Conservation (phyloP, 2,797 vertebrate species). For the Fringilla coelebs region DNA sequence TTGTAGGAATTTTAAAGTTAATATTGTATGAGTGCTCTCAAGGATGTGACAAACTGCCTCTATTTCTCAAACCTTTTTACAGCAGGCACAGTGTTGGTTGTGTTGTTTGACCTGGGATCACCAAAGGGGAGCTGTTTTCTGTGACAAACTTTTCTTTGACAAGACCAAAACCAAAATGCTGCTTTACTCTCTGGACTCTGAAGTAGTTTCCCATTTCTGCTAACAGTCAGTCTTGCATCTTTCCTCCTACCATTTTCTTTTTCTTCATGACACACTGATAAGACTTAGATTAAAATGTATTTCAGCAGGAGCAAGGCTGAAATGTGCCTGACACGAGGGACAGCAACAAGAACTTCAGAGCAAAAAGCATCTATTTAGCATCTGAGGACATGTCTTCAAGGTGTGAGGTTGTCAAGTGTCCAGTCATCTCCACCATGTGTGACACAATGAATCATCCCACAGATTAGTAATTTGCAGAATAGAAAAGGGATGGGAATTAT, state of each 20-base stretch:
- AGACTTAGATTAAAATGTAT: neutral
- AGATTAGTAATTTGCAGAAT: neutral
- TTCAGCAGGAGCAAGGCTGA: neutral
- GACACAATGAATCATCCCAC: neutral
- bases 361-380: neutral
- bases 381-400: neutral
- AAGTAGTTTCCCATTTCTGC: neutral
- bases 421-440: neutral
- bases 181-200: neutral
- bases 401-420: neutral
- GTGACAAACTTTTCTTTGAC: neutral
- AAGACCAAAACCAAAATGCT: neutral
- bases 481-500: neutral
- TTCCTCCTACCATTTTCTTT: neutral
- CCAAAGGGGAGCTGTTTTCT: neutral
- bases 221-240: neutral
- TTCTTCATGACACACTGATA: rapidly evolving
- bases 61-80: neutral
- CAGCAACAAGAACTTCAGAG: neutral
- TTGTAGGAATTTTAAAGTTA: neutral
- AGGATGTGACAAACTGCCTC: neutral
- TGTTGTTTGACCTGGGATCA: neutral
- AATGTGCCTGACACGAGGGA: neutral
- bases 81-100: neutral
- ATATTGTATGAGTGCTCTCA: neutral